Evolutionary conservation across 2,113 vertebrate species (phyloP), one percentile per base, ranked within the genome.

Genomic region (Deroptyus accipitrinus): DNA sequence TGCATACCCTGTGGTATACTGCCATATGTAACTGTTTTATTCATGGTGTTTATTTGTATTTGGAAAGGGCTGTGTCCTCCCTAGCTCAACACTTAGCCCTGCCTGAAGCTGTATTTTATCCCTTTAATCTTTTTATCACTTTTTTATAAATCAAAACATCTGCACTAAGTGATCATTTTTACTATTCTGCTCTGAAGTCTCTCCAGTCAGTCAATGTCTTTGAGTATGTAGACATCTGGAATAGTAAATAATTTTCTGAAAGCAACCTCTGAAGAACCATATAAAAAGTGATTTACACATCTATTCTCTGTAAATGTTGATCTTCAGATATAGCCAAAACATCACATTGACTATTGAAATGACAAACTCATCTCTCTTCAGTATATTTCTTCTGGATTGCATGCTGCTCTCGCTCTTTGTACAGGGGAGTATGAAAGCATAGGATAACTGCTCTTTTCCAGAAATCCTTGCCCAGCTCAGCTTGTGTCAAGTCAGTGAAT

Each of bases 281-380:
- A 79, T 72, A 64, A 84, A 94, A 92, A 77, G 25, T 5, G 3
- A 85, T 92, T 89, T 89, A 44, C 31, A 90, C 74, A 79, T 82
- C 51, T 95, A 41, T 87, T 91, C 69, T 91, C 63, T 80, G 57
- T 92, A 94, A 84, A 88, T 63, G 72, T 42, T 92, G 87, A 82
- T 95, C 52, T 95, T 94, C 67, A 83, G 57, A 85, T 79, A 69
- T 11, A 88, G 70, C 74, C 86, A 79, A 80, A 95, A 75, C 66
- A 88, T 79, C 82, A 73, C 74, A 70, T 2, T 87, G 82, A 74
- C 89, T 80, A 22, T 66, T 80, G 86, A 90, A 92, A 85, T 69
- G 31, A 78, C 54, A 87, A 80, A 90, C 39, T 87, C 63, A 20
- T 69, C 28, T 42, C 48, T 85, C 23, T 85, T 44, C n/a, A 41